Evolutionary conservation across 2,797 vertebrate species (phyloP).

Genomic region (Karalla daura): DNA sequence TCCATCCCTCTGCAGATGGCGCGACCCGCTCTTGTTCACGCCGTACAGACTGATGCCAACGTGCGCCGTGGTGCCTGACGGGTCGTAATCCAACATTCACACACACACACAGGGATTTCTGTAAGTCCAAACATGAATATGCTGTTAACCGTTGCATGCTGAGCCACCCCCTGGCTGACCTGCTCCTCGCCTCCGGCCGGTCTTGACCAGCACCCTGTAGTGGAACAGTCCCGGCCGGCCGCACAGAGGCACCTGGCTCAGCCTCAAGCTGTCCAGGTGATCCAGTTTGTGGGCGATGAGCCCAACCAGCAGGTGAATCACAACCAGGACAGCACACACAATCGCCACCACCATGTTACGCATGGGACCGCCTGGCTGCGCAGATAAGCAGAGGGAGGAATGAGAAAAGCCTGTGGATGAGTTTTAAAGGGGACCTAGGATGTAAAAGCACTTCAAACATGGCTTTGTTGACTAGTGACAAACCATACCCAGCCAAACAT

Average conservation of each 20-base stretch:
- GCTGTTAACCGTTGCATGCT: too few relatives aligned
- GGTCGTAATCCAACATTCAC: background rate
- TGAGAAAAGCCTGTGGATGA: background rate
- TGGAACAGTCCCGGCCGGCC: constrained; percentile 80
- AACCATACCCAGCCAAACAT: too few relatives aligned
- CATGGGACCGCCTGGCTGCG: constrained; percentile 71
- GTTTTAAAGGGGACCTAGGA: too few relatives aligned
- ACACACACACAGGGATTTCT: background rate
- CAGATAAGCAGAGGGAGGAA: background rate
- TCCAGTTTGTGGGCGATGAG: constrained; percentile 86
- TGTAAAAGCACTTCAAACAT: too few relatives aligned
- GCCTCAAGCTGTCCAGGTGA: constrained; percentile 80
- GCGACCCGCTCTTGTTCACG: constrained; percentile 83
- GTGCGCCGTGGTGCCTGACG: constrained; percentile 86
- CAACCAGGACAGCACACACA: constrained; percentile 79
- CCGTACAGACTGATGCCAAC: constrained; percentile 86
- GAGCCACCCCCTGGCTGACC: constrained; percentile 65
- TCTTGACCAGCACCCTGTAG: constrained; percentile 87
- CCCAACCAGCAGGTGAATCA: constrained; percentile 81
- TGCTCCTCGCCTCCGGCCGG: constrained; percentile 82
- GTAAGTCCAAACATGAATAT: background rate
- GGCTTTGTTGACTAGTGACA: too few relatives aligned
- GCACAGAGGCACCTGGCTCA: constrained; percentile 82
- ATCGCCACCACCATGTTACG: constrained; percentile 78
- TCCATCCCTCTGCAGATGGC: constrained; percentile 82